Evolutionary conservation across 1,140 invertebrate species (phyloP).

Genomic region (Lordiphosa clarofinis): DNA sequence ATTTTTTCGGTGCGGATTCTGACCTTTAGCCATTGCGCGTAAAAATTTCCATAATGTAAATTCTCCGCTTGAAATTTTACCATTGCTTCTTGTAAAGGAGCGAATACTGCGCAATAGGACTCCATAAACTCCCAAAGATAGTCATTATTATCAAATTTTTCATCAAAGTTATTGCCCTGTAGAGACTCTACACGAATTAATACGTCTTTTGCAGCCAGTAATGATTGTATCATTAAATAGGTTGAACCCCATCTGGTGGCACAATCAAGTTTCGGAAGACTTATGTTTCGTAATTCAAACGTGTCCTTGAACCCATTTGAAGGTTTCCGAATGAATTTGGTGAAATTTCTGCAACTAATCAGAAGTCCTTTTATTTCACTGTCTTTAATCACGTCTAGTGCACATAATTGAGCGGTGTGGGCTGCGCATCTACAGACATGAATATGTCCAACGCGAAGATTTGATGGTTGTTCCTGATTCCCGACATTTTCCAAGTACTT

Average conservation of each 20-base stretch:
- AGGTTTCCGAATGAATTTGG: too few relatives aligned
- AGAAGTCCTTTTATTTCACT: too few relatives aligned
- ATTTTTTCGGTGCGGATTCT: constrained; percentile 5
- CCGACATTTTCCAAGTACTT: too few relatives aligned
- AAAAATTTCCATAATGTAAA: constrained; percentile 15
- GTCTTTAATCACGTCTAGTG: not conserved
- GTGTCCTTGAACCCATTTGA: too few relatives aligned
- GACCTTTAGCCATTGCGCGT: constrained; percentile 9
- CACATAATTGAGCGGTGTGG: constrained; percentile 7
- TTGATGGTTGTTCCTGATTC: too few relatives aligned
- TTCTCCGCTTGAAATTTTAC: constrained; percentile 1
- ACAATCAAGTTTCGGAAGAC: constrained; percentile 11
- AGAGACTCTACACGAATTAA: constrained; percentile 1
- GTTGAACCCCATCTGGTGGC: constrained; percentile 15
- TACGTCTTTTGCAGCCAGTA: constrained; percentile 7
- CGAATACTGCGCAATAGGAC: not conserved
- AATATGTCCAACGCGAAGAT: not conserved
- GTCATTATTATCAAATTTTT: not conserved
- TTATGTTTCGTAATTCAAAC: constrained; percentile 3
- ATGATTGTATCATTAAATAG: constrained; percentile 3
- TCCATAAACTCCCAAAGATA: constrained; percentile 3
- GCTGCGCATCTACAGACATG: constrained; percentile 2
- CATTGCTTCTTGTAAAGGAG: not conserved
- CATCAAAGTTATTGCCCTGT: not conserved
- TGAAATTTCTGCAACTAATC: too few relatives aligned